Conservation (phyloP, 2,888 invertebrate genomes). For the Epinotia bilunana region DNA sequence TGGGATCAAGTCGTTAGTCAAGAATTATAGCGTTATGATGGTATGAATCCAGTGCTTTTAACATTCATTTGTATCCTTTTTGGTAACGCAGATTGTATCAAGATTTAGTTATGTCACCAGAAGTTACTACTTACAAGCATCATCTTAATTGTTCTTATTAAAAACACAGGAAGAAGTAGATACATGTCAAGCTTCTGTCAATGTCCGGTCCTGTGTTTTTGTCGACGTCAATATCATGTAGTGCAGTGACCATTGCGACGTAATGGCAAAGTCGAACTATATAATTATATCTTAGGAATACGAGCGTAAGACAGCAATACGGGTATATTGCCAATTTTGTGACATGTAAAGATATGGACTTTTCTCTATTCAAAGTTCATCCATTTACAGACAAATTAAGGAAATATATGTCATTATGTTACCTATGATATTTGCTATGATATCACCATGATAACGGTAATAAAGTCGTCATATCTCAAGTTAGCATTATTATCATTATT, state of each 20-base stretch:
- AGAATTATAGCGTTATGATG: constrained; percentile 7
- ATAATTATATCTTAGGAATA: background rate
- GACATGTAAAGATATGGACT: too few species aligned
- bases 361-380: too few species aligned
- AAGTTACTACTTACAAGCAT: background rate
- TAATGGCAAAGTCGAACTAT: background rate
- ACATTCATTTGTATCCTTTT: background rate
- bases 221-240: background rate
- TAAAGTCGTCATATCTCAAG: background rate
- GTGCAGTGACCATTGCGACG: background rate
- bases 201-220: too few species aligned
- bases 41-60: constrained; percentile 26
- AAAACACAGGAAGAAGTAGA: background rate
- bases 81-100: background rate
- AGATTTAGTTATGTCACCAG: background rate
- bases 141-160: background rate
- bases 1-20: constrained; percentile 31
- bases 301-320: too few species aligned
- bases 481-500: background rate
- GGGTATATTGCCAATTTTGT: too few species aligned
- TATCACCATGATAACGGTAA: background rate
- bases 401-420: too few species aligned
- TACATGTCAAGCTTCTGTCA: too few species aligned
- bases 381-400: too few species aligned
- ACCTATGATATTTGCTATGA: background rate